phyloP scores from a whole-genome alignment of 1,140 invertebrate genomes.

The Nasonia longicornis region DNA sequence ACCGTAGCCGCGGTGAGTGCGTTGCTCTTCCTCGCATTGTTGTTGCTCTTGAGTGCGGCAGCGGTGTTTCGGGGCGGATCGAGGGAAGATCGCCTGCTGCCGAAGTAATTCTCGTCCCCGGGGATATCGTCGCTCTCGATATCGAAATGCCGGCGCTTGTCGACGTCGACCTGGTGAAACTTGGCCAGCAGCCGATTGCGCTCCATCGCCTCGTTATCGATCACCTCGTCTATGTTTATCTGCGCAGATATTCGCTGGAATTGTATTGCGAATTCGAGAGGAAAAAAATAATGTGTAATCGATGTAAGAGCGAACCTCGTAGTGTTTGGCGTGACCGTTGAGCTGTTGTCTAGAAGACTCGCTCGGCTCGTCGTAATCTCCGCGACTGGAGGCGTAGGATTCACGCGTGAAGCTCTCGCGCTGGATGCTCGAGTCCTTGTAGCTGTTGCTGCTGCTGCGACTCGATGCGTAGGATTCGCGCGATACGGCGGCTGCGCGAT shows the following conservation, averaged over 20 bases:
- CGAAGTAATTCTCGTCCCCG: constrained; percentile 1
- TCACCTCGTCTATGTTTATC: constrained; percentile 50
- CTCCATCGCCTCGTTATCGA: constrained; percentile 55
- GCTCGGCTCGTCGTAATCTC: background rate
- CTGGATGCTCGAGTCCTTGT: background rate
- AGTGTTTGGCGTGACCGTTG: constrained; percentile 26
- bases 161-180: constrained; percentile 47
- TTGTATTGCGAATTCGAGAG: background rate
- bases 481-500: background rate
- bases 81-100: constrained; percentile 50
- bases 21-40: constrained; percentile 48
- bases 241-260: constrained; percentile 11
- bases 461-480: constrained; percentile 14
- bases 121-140: background rate
- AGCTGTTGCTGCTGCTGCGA: background rate
- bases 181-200: constrained; percentile 58
- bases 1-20: background rate
- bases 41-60: constrained; percentile 50
- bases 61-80: background rate
- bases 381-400: constrained; percentile 16
- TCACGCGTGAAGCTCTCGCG: background rate
- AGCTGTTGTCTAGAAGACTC: background rate
- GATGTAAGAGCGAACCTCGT: constrained; percentile 12
- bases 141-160: background rate
- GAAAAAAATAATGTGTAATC: background rate